phyloP scores from a whole-genome alignment of 64 coral and sea anemone species.

The Actinia equina region DNA sequence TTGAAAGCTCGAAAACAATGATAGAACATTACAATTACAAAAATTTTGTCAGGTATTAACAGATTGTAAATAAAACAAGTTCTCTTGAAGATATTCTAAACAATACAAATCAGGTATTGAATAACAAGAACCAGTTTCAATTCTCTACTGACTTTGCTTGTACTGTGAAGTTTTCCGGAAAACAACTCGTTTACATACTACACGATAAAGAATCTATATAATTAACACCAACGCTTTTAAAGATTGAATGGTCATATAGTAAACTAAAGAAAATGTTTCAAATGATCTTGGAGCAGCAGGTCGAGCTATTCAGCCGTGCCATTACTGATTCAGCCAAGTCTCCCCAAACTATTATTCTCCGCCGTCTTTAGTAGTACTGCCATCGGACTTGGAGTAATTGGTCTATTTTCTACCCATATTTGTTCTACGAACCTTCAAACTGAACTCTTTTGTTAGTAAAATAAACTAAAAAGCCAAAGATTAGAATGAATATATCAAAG shows the following conservation, averaged over 20 bases:
- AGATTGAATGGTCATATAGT: neutral
- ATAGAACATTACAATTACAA: neutral
- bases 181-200: neutral
- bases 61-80: constrained; percentile 5
- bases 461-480: too few relatives aligned
- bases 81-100: constrained; percentile 8
- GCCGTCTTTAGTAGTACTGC: too few relatives aligned
- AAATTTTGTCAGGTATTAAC: neutral
- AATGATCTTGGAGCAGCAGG: constrained; percentile 6
- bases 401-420: too few relatives aligned
- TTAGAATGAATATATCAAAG: too few relatives aligned
- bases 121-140: constrained; percentile 12
- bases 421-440: too few relatives aligned
- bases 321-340: too few relatives aligned
- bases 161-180: neutral
- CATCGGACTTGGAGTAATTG: too few relatives aligned
- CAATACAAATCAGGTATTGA: constrained; percentile 13
- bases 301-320: constrained; percentile 13
- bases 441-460: too few relatives aligned
- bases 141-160: neutral
- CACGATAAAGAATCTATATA: neutral
- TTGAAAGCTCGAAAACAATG: neutral
- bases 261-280: neutral
- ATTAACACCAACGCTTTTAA: neutral
- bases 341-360: too few relatives aligned